Evolutionary conservation across 1,140 invertebrate genomes (phyloP).

Genomic region (Danaus plexippus): DNA sequence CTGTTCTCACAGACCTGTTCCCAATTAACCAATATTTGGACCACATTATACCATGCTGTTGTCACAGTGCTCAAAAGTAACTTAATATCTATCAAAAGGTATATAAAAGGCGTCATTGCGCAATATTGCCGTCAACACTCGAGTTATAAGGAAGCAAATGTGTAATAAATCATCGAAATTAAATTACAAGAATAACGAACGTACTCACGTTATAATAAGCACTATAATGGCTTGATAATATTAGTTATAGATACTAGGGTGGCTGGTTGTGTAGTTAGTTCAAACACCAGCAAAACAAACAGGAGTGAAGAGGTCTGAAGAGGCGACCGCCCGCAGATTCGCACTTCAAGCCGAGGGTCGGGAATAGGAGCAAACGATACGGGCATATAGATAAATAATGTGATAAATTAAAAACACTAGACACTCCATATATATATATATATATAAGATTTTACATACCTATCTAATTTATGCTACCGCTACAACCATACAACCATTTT

Average conservation of each 20-base stretch:
- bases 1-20: too few species aligned
- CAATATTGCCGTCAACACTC: conserved; percentile 41
- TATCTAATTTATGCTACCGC: too few species aligned
- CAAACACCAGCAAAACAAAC: conserved; percentile 61
- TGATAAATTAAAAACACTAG: too few species aligned
- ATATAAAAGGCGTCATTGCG: conserved; percentile 35
- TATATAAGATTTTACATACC: too few species aligned
- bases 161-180: conserved; percentile 1
- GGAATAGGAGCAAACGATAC: conserved; percentile 37
- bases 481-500: too few species aligned
- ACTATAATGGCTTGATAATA: conserved; percentile 9
- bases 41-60: background rate
- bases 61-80: conserved; percentile 27
- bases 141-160: conserved; percentile 21
- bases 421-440: too few species aligned
- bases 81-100: conserved; percentile 34
- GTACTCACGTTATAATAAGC: conserved; percentile 1
- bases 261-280: conserved; percentile 30
- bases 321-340: conserved; percentile 59
- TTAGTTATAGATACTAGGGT: conserved; percentile 7
- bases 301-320: conserved; percentile 40
- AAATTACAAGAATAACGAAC: conserved; percentile 2
- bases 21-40: too few species aligned
- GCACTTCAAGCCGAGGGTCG: conserved; percentile 44
- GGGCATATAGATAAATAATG: conserved; percentile 15